Conservation (phyloP, 1,140 invertebrate species). For the Drosophila pseudoananassae region DNA sequence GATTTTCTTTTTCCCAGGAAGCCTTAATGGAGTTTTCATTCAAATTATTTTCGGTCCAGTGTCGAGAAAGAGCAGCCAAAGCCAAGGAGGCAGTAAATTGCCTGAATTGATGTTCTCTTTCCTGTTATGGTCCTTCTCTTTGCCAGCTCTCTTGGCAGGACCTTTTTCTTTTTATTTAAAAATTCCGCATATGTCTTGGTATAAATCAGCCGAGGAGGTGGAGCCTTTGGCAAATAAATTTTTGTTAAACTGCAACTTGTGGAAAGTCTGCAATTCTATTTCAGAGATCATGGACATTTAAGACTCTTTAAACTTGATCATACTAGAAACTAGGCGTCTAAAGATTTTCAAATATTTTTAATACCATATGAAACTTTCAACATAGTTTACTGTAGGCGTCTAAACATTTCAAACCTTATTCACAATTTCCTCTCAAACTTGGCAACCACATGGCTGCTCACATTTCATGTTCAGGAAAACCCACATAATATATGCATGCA, state of each 20-base stretch:
- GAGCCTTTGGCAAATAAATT: constrained; percentile 17
- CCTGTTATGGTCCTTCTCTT: constrained; percentile 59
- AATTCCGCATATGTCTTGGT: constrained; percentile 46
- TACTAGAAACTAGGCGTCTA: too few species aligned
- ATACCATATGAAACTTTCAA: background rate
- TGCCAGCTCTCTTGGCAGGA: constrained; percentile 20
- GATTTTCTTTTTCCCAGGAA: constrained; percentile 49
- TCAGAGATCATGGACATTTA: background rate
- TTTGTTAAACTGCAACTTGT: background rate
- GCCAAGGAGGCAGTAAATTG: constrained; percentile 59
- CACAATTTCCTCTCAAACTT: constrained; percentile 5
- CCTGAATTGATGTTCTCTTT: constrained; percentile 72
- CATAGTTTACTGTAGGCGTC: background rate
- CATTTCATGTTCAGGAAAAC: constrained; percentile 35
- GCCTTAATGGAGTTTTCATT: constrained; percentile 83
- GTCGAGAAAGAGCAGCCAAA: constrained; percentile 25
- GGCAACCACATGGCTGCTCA: constrained; percentile 27
- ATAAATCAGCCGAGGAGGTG: constrained; percentile 61
- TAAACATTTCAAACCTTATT: background rate
- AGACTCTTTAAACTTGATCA: background rate
- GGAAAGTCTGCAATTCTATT: background rate
- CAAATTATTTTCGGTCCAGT: constrained; percentile 75
- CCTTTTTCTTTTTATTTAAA: constrained; percentile 2
- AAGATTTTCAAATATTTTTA: background rate
- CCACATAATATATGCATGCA: constrained; percentile 44